Conservation (phyloP, 2,888 invertebrate genomes). For the Myathropa florea region DNA sequence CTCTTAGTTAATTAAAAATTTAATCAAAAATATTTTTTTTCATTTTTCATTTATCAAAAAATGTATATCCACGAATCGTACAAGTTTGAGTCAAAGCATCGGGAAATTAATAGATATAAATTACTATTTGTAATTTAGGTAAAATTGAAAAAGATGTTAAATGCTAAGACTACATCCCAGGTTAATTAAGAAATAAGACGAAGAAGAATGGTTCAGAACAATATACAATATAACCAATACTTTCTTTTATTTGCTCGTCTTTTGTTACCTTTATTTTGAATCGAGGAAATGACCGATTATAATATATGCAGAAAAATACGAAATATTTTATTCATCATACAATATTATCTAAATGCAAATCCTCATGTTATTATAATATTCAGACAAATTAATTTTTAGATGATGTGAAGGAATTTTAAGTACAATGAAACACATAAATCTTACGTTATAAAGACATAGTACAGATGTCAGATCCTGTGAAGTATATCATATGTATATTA, state of each 20-base stretch:
- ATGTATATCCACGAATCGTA: not conserved
- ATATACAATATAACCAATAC: too few relatives aligned
- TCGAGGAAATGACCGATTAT: not conserved
- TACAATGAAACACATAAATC: too few relatives aligned
- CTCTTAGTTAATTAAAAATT: too few relatives aligned
- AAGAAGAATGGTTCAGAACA: too few relatives aligned
- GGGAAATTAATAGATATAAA: not conserved
- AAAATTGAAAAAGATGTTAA: not conserved
- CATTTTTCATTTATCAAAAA: not conserved
- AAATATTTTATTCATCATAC: not conserved
- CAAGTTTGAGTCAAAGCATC: not conserved
- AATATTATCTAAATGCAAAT: not conserved
- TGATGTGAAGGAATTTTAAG: too few relatives aligned
- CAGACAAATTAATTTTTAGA: too few relatives aligned
- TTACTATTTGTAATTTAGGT: not conserved
- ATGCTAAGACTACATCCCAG: not conserved
- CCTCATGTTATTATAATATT: not conserved
- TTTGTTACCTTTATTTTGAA: too few relatives aligned
- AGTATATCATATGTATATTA: not conserved
- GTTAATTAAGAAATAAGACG: not conserved
- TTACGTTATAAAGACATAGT: too few relatives aligned
- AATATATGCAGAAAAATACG: not conserved
- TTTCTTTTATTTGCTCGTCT: not conserved
- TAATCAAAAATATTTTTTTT: too few relatives aligned
- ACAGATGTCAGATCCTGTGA: too few relatives aligned